These are phyloP conservation scores for Nannoperca australis DNA, from an alignment of 2,797 vertebrate genomes.

Conservation along the genomic window DNA sequence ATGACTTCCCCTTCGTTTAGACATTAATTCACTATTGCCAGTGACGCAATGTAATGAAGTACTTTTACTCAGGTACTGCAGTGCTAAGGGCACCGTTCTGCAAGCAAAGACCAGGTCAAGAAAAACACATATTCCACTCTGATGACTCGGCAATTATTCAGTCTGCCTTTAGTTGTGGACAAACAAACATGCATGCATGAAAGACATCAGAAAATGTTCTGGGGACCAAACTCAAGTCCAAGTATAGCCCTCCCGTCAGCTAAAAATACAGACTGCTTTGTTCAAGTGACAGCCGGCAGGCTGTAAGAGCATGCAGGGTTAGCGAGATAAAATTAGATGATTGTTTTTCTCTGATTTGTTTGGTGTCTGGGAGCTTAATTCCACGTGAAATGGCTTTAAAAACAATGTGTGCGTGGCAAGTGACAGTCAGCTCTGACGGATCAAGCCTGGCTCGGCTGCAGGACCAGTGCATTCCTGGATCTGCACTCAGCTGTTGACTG, in stretches of 20 bases:
- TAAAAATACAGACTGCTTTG: slow-evolving; percentile 43
- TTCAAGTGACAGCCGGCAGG: slow-evolving; percentile 19
- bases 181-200: slow-evolving; percentile 19
- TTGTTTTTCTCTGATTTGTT: slow-evolving; percentile 18
- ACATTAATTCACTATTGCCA: background rate
- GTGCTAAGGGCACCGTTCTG: background rate
- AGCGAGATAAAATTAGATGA: slow-evolving; percentile 33
- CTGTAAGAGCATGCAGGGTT: background rate
- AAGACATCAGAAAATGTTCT: slow-evolving; percentile 15
- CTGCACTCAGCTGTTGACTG: slow-evolving; percentile 28
- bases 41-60: background rate
- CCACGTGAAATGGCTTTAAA: slow-evolving; percentile 21
- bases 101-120: background rate
- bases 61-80: background rate
- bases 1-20: background rate
- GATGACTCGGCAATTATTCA: slow-evolving; percentile 4
- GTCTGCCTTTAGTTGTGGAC: background rate
- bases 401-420: background rate
- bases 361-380: slow-evolving; percentile 31
- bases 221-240: slow-evolving; percentile 18
- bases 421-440: slow-evolving; percentile 21
- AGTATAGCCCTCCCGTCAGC: background rate
- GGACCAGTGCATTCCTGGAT: slow-evolving; percentile 17
- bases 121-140: background rate
- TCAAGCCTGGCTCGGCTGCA: background rate